Evolutionary conservation across 2,888 invertebrate genomes (phyloP).

Genomic region (Napeogenes inachia): DNA sequence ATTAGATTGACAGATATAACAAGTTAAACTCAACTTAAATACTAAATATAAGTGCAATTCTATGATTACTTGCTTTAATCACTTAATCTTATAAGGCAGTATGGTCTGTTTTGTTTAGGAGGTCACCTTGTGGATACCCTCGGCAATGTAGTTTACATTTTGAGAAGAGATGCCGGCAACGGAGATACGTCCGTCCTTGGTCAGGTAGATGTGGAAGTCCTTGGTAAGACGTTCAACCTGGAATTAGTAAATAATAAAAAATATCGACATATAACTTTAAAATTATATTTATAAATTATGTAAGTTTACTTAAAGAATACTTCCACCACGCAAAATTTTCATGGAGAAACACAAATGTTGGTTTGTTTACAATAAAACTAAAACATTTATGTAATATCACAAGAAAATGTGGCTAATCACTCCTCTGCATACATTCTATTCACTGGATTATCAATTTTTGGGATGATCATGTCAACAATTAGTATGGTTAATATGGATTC

Average conservation of each 20-base stretch:
- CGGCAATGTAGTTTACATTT: slow-evolving; percentile 96
- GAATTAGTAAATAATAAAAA: slow-evolving; percentile 35
- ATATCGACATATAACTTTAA: no score
- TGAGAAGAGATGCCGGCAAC: slow-evolving; percentile 97
- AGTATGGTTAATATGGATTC: no score
- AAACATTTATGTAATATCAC: no score
- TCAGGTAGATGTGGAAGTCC: slow-evolving; percentile 95
- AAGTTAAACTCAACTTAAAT: slow-evolving; percentile 51
- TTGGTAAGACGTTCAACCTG: slow-evolving; percentile 92
- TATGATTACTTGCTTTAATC: slow-evolving; percentile 9
- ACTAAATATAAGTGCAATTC: slow-evolving; percentile 6
- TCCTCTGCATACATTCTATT: no score
- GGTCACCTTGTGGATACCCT: slow-evolving; percentile 95
- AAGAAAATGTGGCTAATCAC: no score
- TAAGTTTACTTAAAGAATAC: no score
- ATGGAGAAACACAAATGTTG: no score
- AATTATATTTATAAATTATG: no score
- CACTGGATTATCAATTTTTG: no score
- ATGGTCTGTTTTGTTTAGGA: slow-evolving; percentile 72
- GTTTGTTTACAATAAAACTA: not conserved
- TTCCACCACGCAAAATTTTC: no score
- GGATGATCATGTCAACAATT: no score
- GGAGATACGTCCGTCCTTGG: slow-evolving; percentile 98
- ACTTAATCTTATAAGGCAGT: slow-evolving; percentile 28
- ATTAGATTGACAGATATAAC: slow-evolving; percentile 34